A percentile compares a stretch with the other conserved stretches of the same genome.
These are phyloP conservation scores for Plebejus anna DNA, from an alignment of 2,888 invertebrate species.

Conservation along the genomic window DNA sequence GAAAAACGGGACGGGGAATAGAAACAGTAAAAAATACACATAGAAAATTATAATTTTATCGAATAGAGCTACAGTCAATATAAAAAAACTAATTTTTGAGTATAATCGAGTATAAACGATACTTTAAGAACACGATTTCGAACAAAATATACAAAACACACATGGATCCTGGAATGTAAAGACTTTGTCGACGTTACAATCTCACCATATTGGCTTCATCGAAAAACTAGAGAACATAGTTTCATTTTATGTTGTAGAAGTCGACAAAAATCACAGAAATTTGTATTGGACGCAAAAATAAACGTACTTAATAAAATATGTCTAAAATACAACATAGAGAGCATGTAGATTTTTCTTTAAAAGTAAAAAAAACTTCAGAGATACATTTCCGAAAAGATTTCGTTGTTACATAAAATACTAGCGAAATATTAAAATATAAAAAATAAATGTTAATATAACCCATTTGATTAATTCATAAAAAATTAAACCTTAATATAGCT, in stretches of 20 bases:
- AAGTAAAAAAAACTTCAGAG: conserved; percentile 11
- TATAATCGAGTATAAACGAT: conserved; percentile 52
- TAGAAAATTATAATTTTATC: conserved; percentile 75
- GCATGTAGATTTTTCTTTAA: conserved; percentile 32
- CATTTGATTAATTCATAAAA: conserved; percentile 23
- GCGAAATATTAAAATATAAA: conserved; percentile 11
- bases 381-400: conserved; percentile 24
- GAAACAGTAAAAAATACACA: conserved; percentile 49
- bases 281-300: conserved; percentile 32
- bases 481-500: conserved; percentile 31
- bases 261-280: conserved; percentile 37
- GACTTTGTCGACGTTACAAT: conserved; percentile 32
- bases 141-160: conserved; percentile 46
- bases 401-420: conserved; percentile 24
- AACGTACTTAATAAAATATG: conserved; percentile 32
- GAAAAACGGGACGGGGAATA: conserved; percentile 69
- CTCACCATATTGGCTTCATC: not conserved
- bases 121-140: conserved; percentile 37
- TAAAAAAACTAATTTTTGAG: conserved; percentile 61
- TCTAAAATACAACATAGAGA: conserved; percentile 41
- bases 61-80: conserved; percentile 66
- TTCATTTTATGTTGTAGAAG: not conserved
- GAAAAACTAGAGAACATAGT: not conserved
- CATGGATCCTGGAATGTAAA: conserved; percentile 42
- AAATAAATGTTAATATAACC: conserved; percentile 16